A percentile compares a stretch with the other conserved stretches of the same genome.
Conservation (phyloP, 1,140 invertebrate genomes). For the Platyura marginata region DNA sequence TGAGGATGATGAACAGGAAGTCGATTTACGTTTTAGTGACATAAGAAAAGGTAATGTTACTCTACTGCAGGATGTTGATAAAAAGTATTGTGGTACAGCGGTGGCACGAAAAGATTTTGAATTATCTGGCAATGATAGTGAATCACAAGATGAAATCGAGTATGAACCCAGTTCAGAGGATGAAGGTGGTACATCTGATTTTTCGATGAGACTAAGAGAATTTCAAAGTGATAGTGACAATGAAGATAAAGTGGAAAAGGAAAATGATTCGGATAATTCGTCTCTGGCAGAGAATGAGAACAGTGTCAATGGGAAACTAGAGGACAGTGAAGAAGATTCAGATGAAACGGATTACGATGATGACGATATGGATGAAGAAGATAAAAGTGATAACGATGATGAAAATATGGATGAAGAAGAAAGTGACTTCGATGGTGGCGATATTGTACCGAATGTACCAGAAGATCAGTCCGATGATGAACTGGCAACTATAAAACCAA, state of each 20-base stretch:
- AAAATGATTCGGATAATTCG: slow-evolving; percentile 15
- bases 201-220: slow-evolving; percentile 5
- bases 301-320: slow-evolving; percentile 9
- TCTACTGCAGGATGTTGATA: slow-evolving; percentile 43
- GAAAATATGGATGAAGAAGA: slow-evolving; percentile 12
- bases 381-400: too few relatives aligned
- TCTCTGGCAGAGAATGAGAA: slow-evolving; percentile 9
- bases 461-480: slow-evolving; percentile 12
- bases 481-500: slow-evolving; percentile 18
- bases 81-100: slow-evolving; percentile 53
- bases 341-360: slow-evolving; percentile 7
- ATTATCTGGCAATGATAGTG: slow-evolving; percentile 10
- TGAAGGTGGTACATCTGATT: background rate
- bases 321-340: slow-evolving; percentile 9
- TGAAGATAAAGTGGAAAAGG: slow-evolving; percentile 12
- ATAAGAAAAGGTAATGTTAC: slow-evolving; percentile 43
- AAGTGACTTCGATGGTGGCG: slow-evolving; percentile 10
- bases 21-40: slow-evolving; percentile 26
- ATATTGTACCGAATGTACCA: slow-evolving; percentile 6
- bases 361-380: slow-evolving; percentile 9
- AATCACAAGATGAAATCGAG: slow-evolving; percentile 7
- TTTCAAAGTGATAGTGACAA: slow-evolving; percentile 7
- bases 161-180: slow-evolving; percentile 7
- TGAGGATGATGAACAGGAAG: slow-evolving; percentile 29
- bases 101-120: slow-evolving; percentile 32